These are phyloP conservation scores for Muscicapa striata DNA, from an alignment of 2,797 vertebrate genomes.

Conservation along the genomic window DNA sequence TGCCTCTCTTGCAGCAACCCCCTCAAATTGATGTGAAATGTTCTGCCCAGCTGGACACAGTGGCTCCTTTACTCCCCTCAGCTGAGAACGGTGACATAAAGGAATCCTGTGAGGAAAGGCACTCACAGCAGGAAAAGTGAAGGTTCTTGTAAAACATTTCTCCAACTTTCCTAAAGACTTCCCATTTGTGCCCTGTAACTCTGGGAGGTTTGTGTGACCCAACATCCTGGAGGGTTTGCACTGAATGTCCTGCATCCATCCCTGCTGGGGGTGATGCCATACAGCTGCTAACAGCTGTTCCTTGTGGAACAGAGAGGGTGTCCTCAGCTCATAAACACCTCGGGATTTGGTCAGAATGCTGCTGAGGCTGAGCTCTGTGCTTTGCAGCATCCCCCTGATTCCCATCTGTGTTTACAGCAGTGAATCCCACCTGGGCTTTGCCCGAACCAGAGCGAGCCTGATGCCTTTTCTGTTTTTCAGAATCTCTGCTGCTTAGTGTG, in stretches of 20 bases:
- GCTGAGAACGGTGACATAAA: conserved; percentile 44
- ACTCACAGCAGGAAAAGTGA: conserved; percentile 65
- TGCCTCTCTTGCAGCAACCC: neutral
- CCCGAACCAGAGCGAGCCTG: neutral
- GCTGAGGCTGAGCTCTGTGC: neutral
- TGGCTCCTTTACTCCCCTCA: conserved; percentile 51
- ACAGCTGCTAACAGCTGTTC: neutral
- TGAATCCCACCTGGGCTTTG: neutral
- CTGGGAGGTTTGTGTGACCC: neutral
- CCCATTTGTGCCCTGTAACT: conserved; percentile 38
- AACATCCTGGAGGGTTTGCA: no score
- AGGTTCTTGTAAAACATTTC: conserved; percentile 54
- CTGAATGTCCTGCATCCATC: conserved; percentile 48
- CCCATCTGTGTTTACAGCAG: neutral
- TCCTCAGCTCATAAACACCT: neutral
- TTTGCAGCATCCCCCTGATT: neutral
- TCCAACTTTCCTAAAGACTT: conserved; percentile 68
- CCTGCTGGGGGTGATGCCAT: neutral
- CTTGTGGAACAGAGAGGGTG: neutral
- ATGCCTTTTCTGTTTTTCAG: no score
- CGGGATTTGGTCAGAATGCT: neutral
- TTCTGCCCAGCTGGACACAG: conserved; percentile 12
- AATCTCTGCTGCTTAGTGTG: no score
- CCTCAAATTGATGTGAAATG: neutral
- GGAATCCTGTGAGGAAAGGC: conserved; percentile 54